Evolutionary conservation across 1,140 invertebrate species (phyloP), one percentile per base, ranked within the genome.

Genomic region (Agrypnia vestita): DNA sequence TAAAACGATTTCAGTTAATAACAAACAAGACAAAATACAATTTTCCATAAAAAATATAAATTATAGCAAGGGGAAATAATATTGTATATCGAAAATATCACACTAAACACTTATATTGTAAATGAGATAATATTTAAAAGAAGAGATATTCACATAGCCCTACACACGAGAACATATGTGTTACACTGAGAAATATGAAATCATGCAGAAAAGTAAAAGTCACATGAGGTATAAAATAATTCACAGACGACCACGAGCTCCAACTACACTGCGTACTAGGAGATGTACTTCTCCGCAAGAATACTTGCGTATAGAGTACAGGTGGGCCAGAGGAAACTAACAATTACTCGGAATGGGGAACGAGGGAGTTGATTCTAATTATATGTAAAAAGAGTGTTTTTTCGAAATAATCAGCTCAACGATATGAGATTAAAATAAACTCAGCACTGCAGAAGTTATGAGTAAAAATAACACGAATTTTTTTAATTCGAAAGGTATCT

Each of bases 151-250:
- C 61, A 64, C 61, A 59, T 19, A 64, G 25, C 10, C 21, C 61
- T 35, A 64, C 35, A 62, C 59, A 64, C 61, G 61, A 64, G 61
- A 25, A 64, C 61, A 64, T n/a, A 11, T 13, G 7, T 25, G 61
- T 44, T 64, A 64, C 61, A 64, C 25, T 64, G 19, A 64, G 35
- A 64, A 64, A 64, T 64, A 62, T 64, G 19, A 43, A 64, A 64
- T 64, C 61, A 64, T 64, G 61, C 61, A 64, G 13, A 64, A 43
- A 25, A 44, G 35, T 3, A 43, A 64, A 62, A 43, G 35, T 64
- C 25, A 64, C 61, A 64, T 62, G 0, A 59, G 55, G 15, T 64
- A 64, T 25, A 64, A 64, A 25, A 35, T 64, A 13, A 43, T 51
- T 64, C 25, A 64, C 19, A 64, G 61, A 64, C 61, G 61, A 64